Base-by-base conservation (phyloP, 2,888 invertebrate species). In the Athripsodes cinereus region DNA sequence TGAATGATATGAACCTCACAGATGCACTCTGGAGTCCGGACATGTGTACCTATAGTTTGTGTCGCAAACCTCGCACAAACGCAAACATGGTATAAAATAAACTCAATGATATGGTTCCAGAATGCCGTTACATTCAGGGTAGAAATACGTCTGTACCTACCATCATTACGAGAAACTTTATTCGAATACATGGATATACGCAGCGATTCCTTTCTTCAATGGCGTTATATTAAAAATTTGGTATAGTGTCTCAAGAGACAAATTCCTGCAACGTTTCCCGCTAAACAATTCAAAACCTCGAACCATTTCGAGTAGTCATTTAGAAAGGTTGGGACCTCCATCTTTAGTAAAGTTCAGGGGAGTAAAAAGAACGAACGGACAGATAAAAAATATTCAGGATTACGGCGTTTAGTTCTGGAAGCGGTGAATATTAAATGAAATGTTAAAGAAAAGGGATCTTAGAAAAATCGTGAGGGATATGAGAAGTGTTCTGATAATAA, bases 271-370 rank as follows among this genome's bases (percentile, higher is more conserved):
- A 55, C 55, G 55, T 52, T 40, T 52, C 59, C 55, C 47, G 54
- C 55, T 59, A 59, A 55, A 59, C 59, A 59, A 59, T 59, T 59
- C 55, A 55, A 47, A 54, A 54, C 51, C 54, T 53, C 40, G 40
- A 8, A 8, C 40, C 40, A 40, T 40, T 40, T 13, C n/a, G 13
- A 40, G 40, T 13, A 40, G 40, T 40, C 40, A 40, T 40, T 40
- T 40, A 16, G 40, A 40, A 40, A 40, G 40, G 40, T 40, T 13
- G 40, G 16, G 40, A 40, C 16, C 40, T 40, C 40, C 40, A 40
- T 16, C 13, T 16, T 13, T n/a, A n/a, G n/a, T n/a, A n/a, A n/a
- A 16, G 40, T 16, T 5, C 40, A 16, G 40, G 40, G 40, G 40
- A 8, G 40, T n/a, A 40, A 13, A 40, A 13, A 13, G 40, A n/a